Percentiles rank a stretch among this genome's conserved stretches.
Evolutionary conservation across 2,113 vertebrate genomes (phyloP).

Genomic region (Otolemur garnettii): DNA sequence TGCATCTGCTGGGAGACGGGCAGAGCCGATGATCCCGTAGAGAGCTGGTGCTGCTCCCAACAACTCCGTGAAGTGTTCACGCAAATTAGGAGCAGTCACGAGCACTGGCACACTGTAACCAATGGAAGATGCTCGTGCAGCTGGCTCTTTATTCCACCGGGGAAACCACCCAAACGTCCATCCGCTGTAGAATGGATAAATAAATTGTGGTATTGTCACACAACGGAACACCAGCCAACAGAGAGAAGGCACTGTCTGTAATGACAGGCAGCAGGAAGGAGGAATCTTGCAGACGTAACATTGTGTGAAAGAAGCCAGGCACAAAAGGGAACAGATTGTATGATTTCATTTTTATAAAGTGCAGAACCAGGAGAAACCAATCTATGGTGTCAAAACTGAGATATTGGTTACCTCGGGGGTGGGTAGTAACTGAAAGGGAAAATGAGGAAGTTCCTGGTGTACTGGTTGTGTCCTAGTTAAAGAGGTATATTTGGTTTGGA

Average conservation of each 20-base stretch:
- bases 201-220: not conserved
- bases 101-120: not conserved
- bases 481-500: not conserved
- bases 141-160: not conserved
- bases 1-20: constrained; percentile 17
- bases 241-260: not conserved
- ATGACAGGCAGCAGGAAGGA: not conserved
- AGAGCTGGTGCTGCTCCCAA: not conserved
- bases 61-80: not conserved
- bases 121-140: not conserved
- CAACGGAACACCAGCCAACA: not conserved
- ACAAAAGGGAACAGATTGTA: not conserved
- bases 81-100: not conserved
- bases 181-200: not conserved
- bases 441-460: too few relatives aligned
- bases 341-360: not conserved
- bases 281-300: not conserved
- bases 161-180: not conserved
- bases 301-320: not conserved
- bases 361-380: not conserved
- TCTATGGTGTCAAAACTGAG: not conserved
- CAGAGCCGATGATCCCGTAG: not conserved
- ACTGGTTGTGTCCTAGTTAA: not conserved
- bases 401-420: not conserved
- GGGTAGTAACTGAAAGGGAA: not conserved